phyloP scores from a whole-genome alignment of 2,888 invertebrate genomes.

The Noctua janthina region DNA sequence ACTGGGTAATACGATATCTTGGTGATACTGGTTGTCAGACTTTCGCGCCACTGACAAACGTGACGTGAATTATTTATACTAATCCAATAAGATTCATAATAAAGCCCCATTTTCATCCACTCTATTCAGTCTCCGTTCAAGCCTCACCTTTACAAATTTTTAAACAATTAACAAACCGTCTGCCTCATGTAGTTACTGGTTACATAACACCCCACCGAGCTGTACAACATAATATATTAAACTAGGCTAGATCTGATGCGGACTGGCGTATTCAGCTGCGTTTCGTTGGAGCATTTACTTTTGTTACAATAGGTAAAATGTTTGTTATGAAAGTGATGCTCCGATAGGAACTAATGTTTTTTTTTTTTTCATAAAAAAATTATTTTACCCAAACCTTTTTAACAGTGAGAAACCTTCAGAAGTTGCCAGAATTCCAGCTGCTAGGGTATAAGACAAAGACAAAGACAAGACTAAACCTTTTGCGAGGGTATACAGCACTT shows the following conservation, averaged over 20 bases:
- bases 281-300: constrained; percentile 18
- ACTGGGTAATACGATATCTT: too few relatives aligned
- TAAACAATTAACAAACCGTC: constrained; percentile 35
- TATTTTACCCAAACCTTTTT: neutral
- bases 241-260: constrained; percentile 50
- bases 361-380: neutral
- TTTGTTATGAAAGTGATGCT: neutral
- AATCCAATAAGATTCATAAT: neutral
- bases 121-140: neutral
- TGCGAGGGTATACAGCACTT: neutral
- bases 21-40: too few relatives aligned
- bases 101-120: neutral
- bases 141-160: constrained; percentile 29
- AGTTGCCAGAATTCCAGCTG: neutral
- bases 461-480: neutral
- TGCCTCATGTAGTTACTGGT: constrained; percentile 4
- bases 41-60: too few relatives aligned
- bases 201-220: constrained; percentile 29
- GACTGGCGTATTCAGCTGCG: constrained; percentile 32
- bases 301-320: neutral
- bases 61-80: too few relatives aligned
- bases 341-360: neutral
- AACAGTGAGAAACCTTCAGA: neutral
- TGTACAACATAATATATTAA: constrained; percentile 39
- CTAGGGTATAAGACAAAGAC: too few relatives aligned